Conservation (phyloP, 2,113 vertebrate species). For the Machaerirhynchus nigripectus region DNA sequence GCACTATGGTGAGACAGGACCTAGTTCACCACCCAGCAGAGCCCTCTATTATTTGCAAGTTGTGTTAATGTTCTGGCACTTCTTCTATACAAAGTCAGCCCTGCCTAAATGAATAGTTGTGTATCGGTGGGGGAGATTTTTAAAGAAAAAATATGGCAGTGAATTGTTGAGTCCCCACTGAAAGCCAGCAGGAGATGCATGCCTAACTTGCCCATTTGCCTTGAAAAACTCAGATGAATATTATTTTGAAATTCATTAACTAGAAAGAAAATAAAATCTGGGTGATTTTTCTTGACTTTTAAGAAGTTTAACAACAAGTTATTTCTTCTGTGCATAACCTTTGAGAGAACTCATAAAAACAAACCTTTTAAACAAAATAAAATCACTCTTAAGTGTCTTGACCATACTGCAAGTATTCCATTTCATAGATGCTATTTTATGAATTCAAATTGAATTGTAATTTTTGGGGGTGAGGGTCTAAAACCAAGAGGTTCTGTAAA, state of each 20-base stretch:
- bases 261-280: not conserved
- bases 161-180: constrained; percentile 6
- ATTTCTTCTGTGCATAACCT: not conserved
- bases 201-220: not conserved
- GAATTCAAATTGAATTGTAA: not conserved
- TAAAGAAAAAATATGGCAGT: constrained; percentile 1
- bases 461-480: not conserved
- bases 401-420: not conserved
- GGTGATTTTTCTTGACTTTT: not conserved
- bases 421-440: not conserved
- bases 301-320: not conserved
- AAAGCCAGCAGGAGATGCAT: constrained; percentile 33
- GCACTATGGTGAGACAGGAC: not conserved
- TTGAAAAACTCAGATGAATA: not conserved
- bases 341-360: not conserved
- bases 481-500: not conserved
- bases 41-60: not conserved
- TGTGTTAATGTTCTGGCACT: not conserved
- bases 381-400: not conserved
- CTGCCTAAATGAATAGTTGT: not conserved
- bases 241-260: constrained; percentile 16
- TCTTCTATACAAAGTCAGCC: not conserved
- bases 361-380: not conserved
- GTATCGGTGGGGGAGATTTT: not conserved
- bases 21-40: not conserved